Conservation (phyloP, 1,140 invertebrate species). For the Drosophila sp. region DNA sequence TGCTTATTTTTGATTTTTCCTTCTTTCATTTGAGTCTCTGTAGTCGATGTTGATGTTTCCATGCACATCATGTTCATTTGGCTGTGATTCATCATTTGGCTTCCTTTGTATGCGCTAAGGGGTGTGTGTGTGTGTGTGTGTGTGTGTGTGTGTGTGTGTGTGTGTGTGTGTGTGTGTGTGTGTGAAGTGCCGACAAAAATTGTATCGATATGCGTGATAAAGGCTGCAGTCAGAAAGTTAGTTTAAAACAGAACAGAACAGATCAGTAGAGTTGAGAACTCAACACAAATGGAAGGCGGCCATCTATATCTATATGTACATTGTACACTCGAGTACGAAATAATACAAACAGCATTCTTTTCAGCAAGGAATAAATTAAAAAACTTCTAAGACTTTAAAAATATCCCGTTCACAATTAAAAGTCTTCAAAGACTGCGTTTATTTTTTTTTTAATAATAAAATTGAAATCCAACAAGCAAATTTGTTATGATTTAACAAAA, state of each 20-base stretch:
- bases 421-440: too few relatives aligned
- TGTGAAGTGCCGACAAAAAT: slow-evolving; percentile 18
- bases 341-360: too few relatives aligned
- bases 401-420: too few relatives aligned
- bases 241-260: slow-evolving; percentile 14
- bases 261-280: too few relatives aligned
- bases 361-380: too few relatives aligned
- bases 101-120: slow-evolving; percentile 31
- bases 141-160: not conserved
- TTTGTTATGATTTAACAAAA: too few relatives aligned
- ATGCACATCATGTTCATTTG: slow-evolving; percentile 67
- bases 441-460: too few relatives aligned
- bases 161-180: not conserved
- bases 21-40: slow-evolving; percentile 12
- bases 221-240: slow-evolving; percentile 33
- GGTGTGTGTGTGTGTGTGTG: not conserved
- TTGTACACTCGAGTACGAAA: too few relatives aligned
- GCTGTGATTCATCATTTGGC: slow-evolving; percentile 71
- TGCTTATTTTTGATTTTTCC: not conserved
- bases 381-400: too few relatives aligned
- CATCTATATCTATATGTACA: too few relatives aligned
- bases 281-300: too few relatives aligned
- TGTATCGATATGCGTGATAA: slow-evolving; percentile 44
- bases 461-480: too few relatives aligned
- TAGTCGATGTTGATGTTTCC: slow-evolving; percentile 4